These are phyloP conservation scores for Arrhopalites spinosus DNA, from an alignment of 2,888 invertebrate species.

Conservation along the genomic window DNA sequence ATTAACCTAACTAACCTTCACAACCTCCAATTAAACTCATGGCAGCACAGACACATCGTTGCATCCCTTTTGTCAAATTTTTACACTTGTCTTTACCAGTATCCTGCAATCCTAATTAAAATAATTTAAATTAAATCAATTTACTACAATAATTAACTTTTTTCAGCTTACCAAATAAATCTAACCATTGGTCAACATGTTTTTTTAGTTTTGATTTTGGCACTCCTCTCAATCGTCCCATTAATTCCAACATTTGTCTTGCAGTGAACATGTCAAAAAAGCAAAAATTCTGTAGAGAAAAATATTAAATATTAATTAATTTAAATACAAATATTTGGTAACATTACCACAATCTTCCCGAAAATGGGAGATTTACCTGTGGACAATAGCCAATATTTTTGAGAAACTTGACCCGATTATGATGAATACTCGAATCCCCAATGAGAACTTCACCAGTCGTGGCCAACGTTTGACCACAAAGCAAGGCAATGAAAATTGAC, in stretches of 20 bases:
- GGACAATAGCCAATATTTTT: constrained; percentile 49
- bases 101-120: constrained; percentile 36
- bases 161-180: constrained; percentile 41
- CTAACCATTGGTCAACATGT: constrained; percentile 49
- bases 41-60: constrained; percentile 40
- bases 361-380: constrained; percentile 37
- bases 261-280: constrained; percentile 44
- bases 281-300: constrained; percentile 16
- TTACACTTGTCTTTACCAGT: constrained; percentile 26
- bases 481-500: constrained; percentile 38
- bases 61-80: constrained; percentile 30
- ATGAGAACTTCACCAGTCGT: constrained; percentile 47
- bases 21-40: constrained; percentile 50
- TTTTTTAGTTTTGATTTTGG: constrained; percentile 26
- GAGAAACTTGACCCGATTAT: constrained; percentile 43
- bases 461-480: constrained; percentile 42
- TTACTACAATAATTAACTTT: neutral
- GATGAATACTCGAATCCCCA: constrained; percentile 35
- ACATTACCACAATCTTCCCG: too few species aligned
- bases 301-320: neutral
- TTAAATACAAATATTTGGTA: neutral
- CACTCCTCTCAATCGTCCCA: constrained; percentile 48
- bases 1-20: neutral
- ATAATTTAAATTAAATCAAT: neutral
- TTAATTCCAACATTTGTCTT: constrained; percentile 48